Base-by-base conservation (phyloP, 2,888 invertebrate genomes). In the Phania funesta region DNA sequence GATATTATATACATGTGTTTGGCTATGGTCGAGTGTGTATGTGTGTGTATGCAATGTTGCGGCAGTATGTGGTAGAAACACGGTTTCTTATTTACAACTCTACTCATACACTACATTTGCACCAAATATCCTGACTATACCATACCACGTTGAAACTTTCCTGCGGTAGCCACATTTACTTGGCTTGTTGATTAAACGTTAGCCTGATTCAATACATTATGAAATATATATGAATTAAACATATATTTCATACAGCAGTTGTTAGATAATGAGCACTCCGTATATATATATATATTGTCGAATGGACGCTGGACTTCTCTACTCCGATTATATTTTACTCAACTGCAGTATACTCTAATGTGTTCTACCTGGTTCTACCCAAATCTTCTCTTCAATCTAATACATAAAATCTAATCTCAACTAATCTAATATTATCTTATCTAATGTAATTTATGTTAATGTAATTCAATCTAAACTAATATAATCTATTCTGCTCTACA, bases 111-210 rank as follows among this genome's bases (percentile, higher is more conserved):
- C 26, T 56, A 18, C 3, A 70, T 56, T 62, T 48, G 29, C 13
- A 48, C 38, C 24, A 52, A 48, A 65, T 76, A 60, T 62, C 60
- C 38, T 71, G 60, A 3, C 26, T 24, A 32, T 13, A 46, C 46
- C 8, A 62, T 13, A 60, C 41, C n/a, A 56, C 48, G 9, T 35
- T 16, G 7, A 18, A 16, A 44, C 22, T 9, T 18, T 3, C 5
- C 16, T 38, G 46, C 48, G 32, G n/a, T 48, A 38, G 58, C 29
- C 24, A 32, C 29, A 32, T 54, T 88, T 88, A 89, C 87, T 89
- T 86, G 86, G 86, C 85, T 87, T 84, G 86, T 84, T 84, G 83
- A 84, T 84, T 83, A 84, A 87, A 85, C 85, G 80, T 85, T 83
- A 83, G 87, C 86, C 56, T 38, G 26, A 35, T 48, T 56, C 26